A percentile compares a stretch with the other conserved stretches of the same genome.
Conservation (phyloP, 2,797 vertebrate species). For the Micrastur ruficollis region DNA sequence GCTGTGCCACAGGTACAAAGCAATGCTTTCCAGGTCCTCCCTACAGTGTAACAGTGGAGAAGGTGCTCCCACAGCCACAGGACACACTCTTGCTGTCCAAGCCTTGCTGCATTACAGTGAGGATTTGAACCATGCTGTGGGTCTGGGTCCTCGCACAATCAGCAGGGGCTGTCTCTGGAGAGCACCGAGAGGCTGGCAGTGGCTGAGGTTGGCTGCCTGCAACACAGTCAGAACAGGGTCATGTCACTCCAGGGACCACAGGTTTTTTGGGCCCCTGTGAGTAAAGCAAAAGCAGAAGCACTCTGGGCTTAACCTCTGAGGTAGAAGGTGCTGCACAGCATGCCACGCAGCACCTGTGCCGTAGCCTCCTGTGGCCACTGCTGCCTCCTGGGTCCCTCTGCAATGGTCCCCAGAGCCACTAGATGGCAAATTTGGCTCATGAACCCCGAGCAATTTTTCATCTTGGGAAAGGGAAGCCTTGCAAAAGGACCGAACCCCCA, state of each 20-base stretch:
- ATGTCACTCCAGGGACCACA: background rate
- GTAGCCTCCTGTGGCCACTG: background rate
- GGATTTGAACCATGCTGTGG: accelerated
- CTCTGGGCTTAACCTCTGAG: background rate
- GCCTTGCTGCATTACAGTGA: background rate
- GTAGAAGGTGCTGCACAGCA: background rate
- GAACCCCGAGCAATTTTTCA: background rate
- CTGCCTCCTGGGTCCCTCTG: background rate
- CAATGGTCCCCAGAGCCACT: constrained; percentile 50
- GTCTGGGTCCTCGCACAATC: background rate
- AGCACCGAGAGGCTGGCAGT: background rate
- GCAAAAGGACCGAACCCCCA: accelerated
- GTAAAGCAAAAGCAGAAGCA: background rate
- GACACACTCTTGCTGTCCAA: accelerated
- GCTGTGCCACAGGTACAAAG: background rate
- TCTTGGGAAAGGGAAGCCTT: background rate
- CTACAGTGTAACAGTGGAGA: accelerated
- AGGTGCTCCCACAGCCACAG: accelerated
- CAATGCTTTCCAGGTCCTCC: background rate
- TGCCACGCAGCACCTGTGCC: accelerated
- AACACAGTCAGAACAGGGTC: background rate
- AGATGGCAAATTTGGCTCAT: constrained; percentile 58
- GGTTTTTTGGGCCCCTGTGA: background rate
- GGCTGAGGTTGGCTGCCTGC: background rate
- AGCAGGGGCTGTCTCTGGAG: background rate